A percentile compares a stretch with the other conserved stretches of the same genome.
Conservation (phyloP, 1,140 invertebrate species). For the Mercenaria mercenaria region DNA sequence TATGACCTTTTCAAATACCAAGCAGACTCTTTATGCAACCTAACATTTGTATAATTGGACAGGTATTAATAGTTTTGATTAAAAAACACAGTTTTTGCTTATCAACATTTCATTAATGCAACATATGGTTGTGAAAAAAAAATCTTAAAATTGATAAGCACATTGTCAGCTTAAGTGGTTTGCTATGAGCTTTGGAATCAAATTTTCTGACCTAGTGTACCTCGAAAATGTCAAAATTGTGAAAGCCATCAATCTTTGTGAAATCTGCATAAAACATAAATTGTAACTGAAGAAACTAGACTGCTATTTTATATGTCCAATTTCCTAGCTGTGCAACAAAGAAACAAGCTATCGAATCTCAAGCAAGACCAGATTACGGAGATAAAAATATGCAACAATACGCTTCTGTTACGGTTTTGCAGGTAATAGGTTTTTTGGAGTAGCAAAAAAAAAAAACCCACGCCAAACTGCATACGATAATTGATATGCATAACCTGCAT, state of each 20-base stretch:
- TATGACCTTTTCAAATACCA: conserved; percentile 21
- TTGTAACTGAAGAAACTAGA: conserved; percentile 30
- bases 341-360: neutral
- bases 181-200: neutral
- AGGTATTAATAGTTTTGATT: neutral
- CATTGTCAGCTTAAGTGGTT: conserved; percentile 6
- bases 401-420: neutral
- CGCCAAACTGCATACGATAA: too few relatives aligned
- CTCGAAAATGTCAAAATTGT: conserved; percentile 4
- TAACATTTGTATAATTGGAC: conserved; percentile 36
- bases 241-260: conserved; percentile 19
- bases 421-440: neutral
- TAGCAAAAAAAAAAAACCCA: neutral
- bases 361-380: neutral
- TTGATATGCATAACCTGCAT: neutral
- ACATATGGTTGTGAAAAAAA: conserved; percentile 17
- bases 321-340: neutral
- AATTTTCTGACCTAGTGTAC: conserved; percentile 3
- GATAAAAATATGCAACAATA: conserved; percentile 5
- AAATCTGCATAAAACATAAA: conserved; percentile 39
- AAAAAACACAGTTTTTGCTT: neutral
- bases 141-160: neutral
- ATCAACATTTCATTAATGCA: neutral
- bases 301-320: conserved; percentile 30
- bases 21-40: neutral